phyloP scores from a whole-genome alignment of 2,113 vertebrate species.

The Bubalus kerabau region DNA sequence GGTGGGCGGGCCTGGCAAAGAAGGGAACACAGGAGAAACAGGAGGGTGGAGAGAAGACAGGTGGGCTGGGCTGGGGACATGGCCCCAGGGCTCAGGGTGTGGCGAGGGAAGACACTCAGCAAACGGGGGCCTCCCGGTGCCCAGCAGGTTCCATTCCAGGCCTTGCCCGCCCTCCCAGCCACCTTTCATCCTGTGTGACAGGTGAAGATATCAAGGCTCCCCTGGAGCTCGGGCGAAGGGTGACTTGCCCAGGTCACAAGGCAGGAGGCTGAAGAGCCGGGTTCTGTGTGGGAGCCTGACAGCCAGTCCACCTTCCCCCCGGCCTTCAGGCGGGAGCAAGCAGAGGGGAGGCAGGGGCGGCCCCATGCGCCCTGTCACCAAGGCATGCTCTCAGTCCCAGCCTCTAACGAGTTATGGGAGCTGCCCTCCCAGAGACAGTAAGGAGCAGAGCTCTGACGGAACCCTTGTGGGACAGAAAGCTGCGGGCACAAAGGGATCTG shows the following conservation, averaged over 20 bases:
- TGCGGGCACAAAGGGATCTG: background rate
- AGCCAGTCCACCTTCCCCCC: background rate
- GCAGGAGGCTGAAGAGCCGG: background rate
- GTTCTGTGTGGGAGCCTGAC: background rate
- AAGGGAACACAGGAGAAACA: background rate
- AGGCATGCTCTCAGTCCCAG: background rate
- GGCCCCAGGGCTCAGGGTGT: background rate
- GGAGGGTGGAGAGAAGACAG: background rate
- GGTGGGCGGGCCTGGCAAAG: rapidly evolving
- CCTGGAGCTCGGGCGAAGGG: background rate
- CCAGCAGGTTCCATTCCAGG: background rate
- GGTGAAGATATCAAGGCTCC: background rate
- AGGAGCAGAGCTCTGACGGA: background rate
- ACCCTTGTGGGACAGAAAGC: background rate
- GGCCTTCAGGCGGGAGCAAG: background rate
- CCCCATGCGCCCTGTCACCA: rapidly evolving
- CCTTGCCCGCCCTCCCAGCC: background rate
- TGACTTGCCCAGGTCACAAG: background rate
- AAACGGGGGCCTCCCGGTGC: background rate
- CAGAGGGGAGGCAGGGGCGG: background rate
- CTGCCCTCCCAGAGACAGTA: background rate
- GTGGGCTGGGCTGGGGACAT: rapidly evolving
- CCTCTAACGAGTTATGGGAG: rapidly evolving
- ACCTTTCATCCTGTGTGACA: background rate
- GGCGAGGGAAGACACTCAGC: background rate